phyloP scores from a whole-genome alignment of 2,888 invertebrate species.

The Nephrotoma guestfalica region DNA sequence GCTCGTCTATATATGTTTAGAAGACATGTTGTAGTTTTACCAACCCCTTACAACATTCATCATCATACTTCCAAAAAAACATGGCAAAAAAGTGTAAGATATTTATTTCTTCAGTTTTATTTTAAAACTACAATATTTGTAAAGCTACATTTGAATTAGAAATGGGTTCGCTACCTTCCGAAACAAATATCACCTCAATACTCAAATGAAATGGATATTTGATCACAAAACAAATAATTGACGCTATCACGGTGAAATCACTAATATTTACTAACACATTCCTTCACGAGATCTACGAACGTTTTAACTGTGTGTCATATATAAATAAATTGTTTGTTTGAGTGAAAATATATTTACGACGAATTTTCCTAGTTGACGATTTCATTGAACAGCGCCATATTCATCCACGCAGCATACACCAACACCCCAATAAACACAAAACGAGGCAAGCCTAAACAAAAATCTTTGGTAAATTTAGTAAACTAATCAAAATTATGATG shows the following conservation, averaged over 20 bases:
- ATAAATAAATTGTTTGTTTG: neutral
- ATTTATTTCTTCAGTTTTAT: neutral
- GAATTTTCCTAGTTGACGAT: neutral
- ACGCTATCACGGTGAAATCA: neutral
- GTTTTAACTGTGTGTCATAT: neutral
- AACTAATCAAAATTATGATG: neutral
- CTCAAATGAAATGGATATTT: neutral
- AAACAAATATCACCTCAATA: neutral
- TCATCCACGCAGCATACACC: neutral
- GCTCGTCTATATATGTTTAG: neutral
- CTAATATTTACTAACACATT: neutral
- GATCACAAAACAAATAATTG: neutral
- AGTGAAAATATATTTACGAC: neutral
- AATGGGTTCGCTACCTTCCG: neutral
- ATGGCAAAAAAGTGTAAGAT: neutral
- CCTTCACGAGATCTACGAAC: neutral
- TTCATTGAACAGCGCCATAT: neutral
- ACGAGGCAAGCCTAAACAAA: neutral
- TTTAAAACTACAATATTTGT: neutral
- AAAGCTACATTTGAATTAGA: neutral
- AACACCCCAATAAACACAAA: neutral
- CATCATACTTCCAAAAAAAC: neutral
- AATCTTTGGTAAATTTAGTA: neutral
- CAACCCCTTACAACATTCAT: neutral
- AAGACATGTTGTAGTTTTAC: neutral